Evolutionary conservation across 1,140 invertebrate genomes (phyloP).

Genomic region (Geopemphigus sp.): DNA sequence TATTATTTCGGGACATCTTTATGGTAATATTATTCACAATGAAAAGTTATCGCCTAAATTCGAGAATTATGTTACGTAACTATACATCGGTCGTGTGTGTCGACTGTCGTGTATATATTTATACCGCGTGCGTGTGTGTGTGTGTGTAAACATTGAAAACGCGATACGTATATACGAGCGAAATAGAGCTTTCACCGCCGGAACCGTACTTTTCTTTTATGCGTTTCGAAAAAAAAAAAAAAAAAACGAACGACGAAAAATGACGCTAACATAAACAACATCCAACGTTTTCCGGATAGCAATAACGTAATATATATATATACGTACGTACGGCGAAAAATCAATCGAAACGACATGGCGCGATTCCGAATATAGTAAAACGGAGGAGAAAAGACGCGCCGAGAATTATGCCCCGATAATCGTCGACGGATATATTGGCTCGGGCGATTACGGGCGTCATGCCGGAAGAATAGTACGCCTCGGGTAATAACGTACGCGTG

Average conservation of each 20-base stretch:
- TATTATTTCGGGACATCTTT: conserved; percentile 32
- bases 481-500: no score
- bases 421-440: no score
- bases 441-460: no score
- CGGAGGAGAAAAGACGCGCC: no score
- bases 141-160: background rate
- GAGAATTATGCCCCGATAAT: no score
- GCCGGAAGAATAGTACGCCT: no score
- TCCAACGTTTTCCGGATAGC: background rate
- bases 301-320: background rate
- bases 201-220: conserved; percentile 31
- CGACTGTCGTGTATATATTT: background rate
- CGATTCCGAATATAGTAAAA: no score
- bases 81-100: background rate
- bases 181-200: background rate
- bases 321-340: background rate
- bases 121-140: background rate
- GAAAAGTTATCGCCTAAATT: conserved; percentile 32
- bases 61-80: conserved; percentile 7
- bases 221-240: background rate
- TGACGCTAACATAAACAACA: conserved; percentile 29
- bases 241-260: no score
- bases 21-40: conserved; percentile 35
- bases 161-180: background rate
- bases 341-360: no score